Evolutionary conservation across 1,140 invertebrate genomes (phyloP), one percentile per base, ranked within the genome.

Genomic region (Tetraneura akinire): DNA sequence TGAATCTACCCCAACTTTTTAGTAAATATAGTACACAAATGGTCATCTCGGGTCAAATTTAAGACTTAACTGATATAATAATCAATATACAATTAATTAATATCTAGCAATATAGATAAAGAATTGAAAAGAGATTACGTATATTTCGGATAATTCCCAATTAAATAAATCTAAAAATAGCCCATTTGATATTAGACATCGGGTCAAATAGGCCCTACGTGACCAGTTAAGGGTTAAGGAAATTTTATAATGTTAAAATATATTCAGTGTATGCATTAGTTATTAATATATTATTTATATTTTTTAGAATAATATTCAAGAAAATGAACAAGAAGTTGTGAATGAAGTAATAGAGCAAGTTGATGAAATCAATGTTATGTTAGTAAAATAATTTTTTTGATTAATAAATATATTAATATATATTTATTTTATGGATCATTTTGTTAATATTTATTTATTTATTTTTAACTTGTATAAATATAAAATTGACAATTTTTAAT

Each of bases 21-120:
- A 37, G 3, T 37, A 37, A 4, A 4, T 37, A 3, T 55, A 6
- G 51, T 23, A 9, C 51, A 55, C 18, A 8, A 55, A 62, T 5
- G 60, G 13, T 66, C 37, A 37, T 66, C 64, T 66, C 64, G 37
- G 64, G n/a, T 66, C 18, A 45, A 66, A 42, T 14, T 66, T 45
- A 66, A 21, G 64, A 66, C 8, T 66, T 42, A 66, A 66, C 64
- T 66, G 64, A 11, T 66, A 66, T 66, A 45, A 66, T 45, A 42
- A 66, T 66, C 18, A 66, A 66, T 66, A 11, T 21, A 5, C n/a
- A 18, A 45, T 66, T 21, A 66, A 66, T 66, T 23, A 42, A 42
- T 9, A 66, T 21, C 21, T 45, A 42, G 45, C 32, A 66, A 45
- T 0, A 66, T 66, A 10, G 18, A 66, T 45, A 66, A 45, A 66